Evolutionary conservation across 2,888 invertebrate genomes (phyloP), one percentile per base, ranked within the genome.

Genomic region (Serrognathus titanus): DNA sequence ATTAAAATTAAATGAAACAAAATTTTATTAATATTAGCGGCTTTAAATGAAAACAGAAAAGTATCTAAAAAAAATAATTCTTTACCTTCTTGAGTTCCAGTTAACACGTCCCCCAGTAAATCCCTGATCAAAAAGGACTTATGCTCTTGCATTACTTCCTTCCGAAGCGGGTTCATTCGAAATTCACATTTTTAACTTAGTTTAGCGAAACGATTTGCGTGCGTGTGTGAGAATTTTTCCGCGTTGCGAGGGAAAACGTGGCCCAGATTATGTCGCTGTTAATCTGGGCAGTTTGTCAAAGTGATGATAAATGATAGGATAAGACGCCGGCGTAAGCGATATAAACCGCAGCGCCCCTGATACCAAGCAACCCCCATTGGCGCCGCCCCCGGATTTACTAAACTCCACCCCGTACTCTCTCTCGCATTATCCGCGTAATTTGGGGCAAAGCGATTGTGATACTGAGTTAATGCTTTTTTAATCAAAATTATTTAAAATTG

Each of bases 71-170:
- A 16, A 16, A 2, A 39, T 11, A 39, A 38, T 53, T 55, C 64
- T 65, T 71, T 71, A 83, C 83, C 82, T 68, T 81, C 81, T 63
- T 80, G 80, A 58, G 75, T 69, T 39, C 75, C 74, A 41, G 73
- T 75, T 65, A 89, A 74, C 60, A 89, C 87, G 70, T 93, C 92
- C 10, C 92, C 89, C 51, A 93, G 82, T 46, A 93, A 82, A 75
- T 93, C 92, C 71, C 88, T 86, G 65, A 93, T 93, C 60, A 93
- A 78, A 76, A 93, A 93, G 8, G 92, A 93, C 74, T 92, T 92
- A 69, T 85, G 78, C 82, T 85, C 79, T 81, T 86, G 74, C 78
- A 77, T 83, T 5, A 38, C 49, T 40, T 40, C n/a, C 13, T 13
- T 16, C 16, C 10, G 31, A 36, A 36, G 8, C 10, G 80, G 79